Conservation (phyloP, 2,888 invertebrate species). For the Urechis unicinctus region DNA sequence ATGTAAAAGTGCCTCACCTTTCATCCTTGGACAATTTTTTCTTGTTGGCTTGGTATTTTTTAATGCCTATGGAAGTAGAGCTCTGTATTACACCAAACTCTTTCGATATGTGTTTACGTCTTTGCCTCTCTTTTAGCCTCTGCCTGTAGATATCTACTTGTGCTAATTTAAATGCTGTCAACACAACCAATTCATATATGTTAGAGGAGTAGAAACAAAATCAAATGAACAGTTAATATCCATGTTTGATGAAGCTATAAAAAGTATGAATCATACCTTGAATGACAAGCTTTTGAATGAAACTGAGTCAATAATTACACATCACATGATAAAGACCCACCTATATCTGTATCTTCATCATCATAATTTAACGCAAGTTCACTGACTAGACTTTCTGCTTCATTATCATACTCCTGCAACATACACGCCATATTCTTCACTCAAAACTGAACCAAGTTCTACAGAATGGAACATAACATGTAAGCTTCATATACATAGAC, state of each 20-base stretch:
- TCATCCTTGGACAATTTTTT: slow-evolving; percentile 71
- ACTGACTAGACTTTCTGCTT: slow-evolving; percentile 84
- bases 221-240: background rate
- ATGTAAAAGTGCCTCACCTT: too few species aligned
- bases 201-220: background rate
- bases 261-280: background rate
- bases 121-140: slow-evolving; percentile 64
- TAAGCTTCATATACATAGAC: too few species aligned
- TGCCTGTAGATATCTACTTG: slow-evolving; percentile 80
- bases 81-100: slow-evolving; percentile 85
- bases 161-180: slow-evolving; percentile 73
- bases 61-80: slow-evolving; percentile 65
- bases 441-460: slow-evolving; percentile 1
- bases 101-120: slow-evolving; percentile 80
- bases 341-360: slow-evolving; percentile 77
- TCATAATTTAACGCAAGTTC: slow-evolving; percentile 70
- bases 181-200: background rate
- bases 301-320: too few species aligned
- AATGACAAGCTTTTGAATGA: too few species aligned
- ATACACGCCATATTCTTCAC: slow-evolving; percentile 2
- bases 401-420: slow-evolving; percentile 77
- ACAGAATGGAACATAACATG: too few species aligned
- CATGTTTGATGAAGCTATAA: background rate
- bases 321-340: slow-evolving; percentile 49
- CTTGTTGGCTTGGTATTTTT: slow-evolving; percentile 55